Percentiles rank a stretch among this genome's conserved stretches.
Conservation (phyloP, 92 coral and sea anemone species). For the Epizoanthus ramosus region DNA sequence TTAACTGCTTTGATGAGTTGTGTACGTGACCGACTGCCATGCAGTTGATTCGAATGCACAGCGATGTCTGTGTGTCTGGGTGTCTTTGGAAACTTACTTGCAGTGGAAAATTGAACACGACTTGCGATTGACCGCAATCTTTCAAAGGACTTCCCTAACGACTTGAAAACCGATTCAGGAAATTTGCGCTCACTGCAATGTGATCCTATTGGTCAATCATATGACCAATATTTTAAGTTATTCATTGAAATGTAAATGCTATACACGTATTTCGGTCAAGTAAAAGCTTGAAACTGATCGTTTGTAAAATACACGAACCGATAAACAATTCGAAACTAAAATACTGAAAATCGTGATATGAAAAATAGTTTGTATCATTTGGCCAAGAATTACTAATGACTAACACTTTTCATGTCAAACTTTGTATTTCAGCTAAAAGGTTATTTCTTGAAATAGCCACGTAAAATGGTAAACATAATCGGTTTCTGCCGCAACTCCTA, state of each 20-base stretch:
- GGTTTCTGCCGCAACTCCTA: no score
- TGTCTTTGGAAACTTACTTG: background rate
- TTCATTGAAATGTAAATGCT: slow-evolving; percentile 8
- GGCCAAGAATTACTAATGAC: background rate
- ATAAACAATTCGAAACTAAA: background rate
- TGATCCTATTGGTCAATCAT: background rate
- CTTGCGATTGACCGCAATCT: no score
- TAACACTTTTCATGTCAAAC: no score
- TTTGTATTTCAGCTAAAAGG: no score
- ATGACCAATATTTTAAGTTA: slow-evolving; percentile 14
- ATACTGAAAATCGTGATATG: background rate
- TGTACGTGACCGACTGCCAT: background rate
- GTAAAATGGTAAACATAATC: no score
- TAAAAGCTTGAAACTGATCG: slow-evolving; percentile 6
- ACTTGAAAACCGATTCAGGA: background rate
- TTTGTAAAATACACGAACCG: slow-evolving; percentile 7
- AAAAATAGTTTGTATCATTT: background rate
- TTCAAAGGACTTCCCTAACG: no score
- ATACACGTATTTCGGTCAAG: background rate
- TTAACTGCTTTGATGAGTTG: background rate
- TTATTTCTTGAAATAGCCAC: no score
- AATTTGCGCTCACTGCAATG: no score
- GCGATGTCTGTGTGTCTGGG: background rate
- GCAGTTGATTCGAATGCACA: background rate
- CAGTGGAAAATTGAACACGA: background rate